A percentile compares a stretch with the other conserved stretches of the same genome.
Evolutionary conservation across 2,113 vertebrate species (phyloP).

Genomic region (Pachypanchax playfairii): DNA sequence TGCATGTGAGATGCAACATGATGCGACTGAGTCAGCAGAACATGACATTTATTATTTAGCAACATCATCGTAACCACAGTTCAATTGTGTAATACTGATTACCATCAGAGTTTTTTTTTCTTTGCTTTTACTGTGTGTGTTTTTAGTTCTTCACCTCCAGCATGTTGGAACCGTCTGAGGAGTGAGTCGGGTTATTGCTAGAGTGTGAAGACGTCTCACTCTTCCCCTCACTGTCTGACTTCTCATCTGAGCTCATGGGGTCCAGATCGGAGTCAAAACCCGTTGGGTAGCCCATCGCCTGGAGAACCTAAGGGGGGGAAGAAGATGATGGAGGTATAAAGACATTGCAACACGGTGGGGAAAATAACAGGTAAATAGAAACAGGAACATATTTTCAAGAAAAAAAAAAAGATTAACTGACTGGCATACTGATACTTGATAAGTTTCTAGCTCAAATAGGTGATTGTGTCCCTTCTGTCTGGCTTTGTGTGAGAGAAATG

Average conservation of each 20-base stretch:
- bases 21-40: not conserved
- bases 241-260: constrained; percentile 96
- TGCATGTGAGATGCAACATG: constrained; percentile 1
- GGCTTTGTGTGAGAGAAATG: constrained; percentile 8
- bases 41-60: not conserved
- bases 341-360: not conserved
- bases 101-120: not conserved
- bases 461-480: constrained; percentile 33
- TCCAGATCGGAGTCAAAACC: constrained; percentile 96
- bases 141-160: constrained; percentile 85
- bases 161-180: constrained; percentile 92
- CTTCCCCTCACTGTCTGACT: constrained; percentile 96
- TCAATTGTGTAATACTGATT: not conserved
- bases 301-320: constrained; percentile 85
- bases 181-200: constrained; percentile 96
- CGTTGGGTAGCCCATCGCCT: constrained; percentile 97
- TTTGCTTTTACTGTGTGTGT: too few species aligned
- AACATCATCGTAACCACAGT: not conserved
- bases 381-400: not conserved
- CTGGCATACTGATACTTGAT: too few species aligned
- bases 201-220: constrained; percentile 92
- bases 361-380: not conserved
- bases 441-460: constrained; percentile 39
- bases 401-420: too few species aligned
- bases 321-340: not conserved